Conservation (phyloP, 2,888 invertebrate species). For the Physocephala rufipes region DNA sequence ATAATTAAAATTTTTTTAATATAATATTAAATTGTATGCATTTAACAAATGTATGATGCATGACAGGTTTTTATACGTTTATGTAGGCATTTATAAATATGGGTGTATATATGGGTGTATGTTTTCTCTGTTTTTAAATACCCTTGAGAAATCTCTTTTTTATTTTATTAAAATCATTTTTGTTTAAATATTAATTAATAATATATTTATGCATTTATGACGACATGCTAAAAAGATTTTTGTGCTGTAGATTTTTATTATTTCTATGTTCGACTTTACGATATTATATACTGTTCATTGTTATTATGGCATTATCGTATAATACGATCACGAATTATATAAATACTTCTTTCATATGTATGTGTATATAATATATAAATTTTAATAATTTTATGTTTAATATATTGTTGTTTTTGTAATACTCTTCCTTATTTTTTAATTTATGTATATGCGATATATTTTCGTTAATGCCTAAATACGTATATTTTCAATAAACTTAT, state of each 20-base stretch:
- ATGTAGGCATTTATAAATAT: conserved; percentile 9
- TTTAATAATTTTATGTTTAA: conserved; percentile 36
- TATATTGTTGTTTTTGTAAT: conserved; percentile 3
- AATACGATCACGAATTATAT: background rate
- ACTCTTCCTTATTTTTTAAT: background rate
- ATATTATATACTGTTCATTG: background rate
- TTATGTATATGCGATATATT: background rate
- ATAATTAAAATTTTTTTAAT: background rate
- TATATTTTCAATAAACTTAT: conserved; percentile 42
- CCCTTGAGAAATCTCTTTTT: background rate
- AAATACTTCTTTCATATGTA: background rate
- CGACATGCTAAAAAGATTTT: background rate
- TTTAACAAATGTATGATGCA: background rate
- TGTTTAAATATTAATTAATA: background rate
- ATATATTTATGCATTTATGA: background rate
- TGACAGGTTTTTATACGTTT: background rate
- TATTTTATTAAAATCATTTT: no score
- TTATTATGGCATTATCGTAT: conserved; percentile 26
- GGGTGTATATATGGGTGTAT: background rate
- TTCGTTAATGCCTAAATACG: conserved; percentile 20
- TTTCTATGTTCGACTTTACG: background rate
- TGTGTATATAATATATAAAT: conserved; percentile 29
- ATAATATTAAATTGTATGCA: background rate
- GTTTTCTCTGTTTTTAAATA: background rate
- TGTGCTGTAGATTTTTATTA: background rate